phyloP scores from a whole-genome alignment of 2,113 vertebrate genomes.

The Charina bottae region DNA sequence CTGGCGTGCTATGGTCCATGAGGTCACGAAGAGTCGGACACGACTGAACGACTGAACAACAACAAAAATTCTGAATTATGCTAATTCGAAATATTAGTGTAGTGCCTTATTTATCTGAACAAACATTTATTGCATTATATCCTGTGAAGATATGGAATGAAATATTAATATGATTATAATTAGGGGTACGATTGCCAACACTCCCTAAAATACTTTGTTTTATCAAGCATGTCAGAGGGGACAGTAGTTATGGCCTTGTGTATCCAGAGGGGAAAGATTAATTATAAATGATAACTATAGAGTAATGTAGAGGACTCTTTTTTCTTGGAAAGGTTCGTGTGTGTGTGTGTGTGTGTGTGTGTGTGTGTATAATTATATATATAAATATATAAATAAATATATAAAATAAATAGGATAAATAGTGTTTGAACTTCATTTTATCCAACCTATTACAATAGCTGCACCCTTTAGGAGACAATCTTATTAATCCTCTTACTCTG shows the following conservation, averaged over 20 bases:
- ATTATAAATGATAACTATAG: background rate
- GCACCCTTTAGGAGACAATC: background rate
- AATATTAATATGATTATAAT: background rate
- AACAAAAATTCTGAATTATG: background rate
- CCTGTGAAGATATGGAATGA: background rate
- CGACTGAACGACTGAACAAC: too few species aligned
- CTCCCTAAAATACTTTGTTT: background rate
- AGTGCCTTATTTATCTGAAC: background rate
- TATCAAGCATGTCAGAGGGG: background rate
- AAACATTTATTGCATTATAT: background rate
- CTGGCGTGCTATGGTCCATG: too few species aligned
- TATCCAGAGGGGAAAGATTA: too few species aligned
- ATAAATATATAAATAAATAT: too few species aligned
- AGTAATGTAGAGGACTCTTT: background rate
- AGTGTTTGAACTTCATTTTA: background rate
- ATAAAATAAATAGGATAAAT: background rate
- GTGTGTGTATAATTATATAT: too few species aligned
- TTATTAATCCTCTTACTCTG: too few species aligned
- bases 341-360: too few species aligned
- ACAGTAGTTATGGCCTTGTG: background rate
- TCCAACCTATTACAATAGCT: background rate
- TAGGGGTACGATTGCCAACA: background rate
- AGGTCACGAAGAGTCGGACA: too few species aligned
- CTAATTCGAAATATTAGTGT: background rate
- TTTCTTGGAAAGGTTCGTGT: background rate